Base-by-base conservation (phyloP, 2,888 invertebrate genomes). In the Automeris io region DNA sequence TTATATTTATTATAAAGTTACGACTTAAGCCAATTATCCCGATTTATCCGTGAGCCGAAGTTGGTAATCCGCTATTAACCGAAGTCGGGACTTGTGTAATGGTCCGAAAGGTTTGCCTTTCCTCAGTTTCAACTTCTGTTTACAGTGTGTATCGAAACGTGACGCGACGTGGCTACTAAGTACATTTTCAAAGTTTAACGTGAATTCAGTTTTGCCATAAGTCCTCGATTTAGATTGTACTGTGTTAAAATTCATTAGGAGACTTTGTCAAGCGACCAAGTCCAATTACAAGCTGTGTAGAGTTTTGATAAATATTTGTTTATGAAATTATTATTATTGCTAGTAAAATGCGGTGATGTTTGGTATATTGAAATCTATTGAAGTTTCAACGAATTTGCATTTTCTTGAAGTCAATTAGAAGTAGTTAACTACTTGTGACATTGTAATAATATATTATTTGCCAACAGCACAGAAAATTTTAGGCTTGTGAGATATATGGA, bases 1-100 rank as follows among this genome's bases (percentile, higher is more conserved):
- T 2, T 9, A 6, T 16, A 29, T n/a, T 16, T 5, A 16, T 16
- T 29, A 16, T 8, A 29, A 29, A 29, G 16, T 29, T 16, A 29
- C 29, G 8, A 57, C 48, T 48, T 51, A 42, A 42, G 38, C 34
- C 51, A 48, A 55, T 57, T 60, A 58, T 47, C 56, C 54, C 49
- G 57, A 57, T 61, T 61, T 59, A 65, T 63, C 48, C 45, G 46
- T 47, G 41, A 54, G 52, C 44, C 51, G 49, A 61, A 61, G 65
- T 62, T 61, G 51, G 55, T 47, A 51, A 51, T 46, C 50, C 49
- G 51, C 61, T 60, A 64, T 64, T 64, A 64, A 55, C 51, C 42
- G 39, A 46, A 59, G 54, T 55, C 57, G 54, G 56, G 48, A 51
- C 49, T 53, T 47, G 59, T 54, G 58, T 69, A 69, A 67, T 61